Base-by-base conservation (phyloP, 2,888 invertebrate species). In the Athalia rosae region DNA sequence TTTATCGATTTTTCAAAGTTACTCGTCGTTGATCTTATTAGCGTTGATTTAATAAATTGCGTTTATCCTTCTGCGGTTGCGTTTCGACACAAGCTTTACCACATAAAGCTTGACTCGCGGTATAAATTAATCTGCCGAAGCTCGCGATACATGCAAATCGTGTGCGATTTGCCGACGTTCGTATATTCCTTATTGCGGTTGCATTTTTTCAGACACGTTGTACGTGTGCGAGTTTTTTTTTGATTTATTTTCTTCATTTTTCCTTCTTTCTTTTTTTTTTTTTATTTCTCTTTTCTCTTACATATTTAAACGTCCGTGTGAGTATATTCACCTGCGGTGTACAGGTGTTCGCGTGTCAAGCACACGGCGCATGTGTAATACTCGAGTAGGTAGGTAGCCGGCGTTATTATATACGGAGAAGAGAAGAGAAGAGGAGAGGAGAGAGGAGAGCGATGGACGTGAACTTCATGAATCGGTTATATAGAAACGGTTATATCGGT, bases 61-160 rank as follows among this genome's bases (percentile, higher is more conserved):
- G n/a, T n/a, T n/a, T n/a, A n/a, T n/a, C n/a, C n/a, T n/a, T n/a
- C n/a, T n/a, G n/a, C n/a, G n/a, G n/a, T n/a, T n/a, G n/a, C n/a
- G n/a, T n/a, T n/a, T 28, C 28, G 28, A 28, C 28, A 28, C n/a
- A 28, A 28, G 28, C 28, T 28, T 28, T 2, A 28, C 28, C 28
- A 1, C 28, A 28, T 28, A 28, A 28, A 28, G 28, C 28, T 28
- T 28, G 28, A 28, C 0, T 28, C 28, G 28, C 28, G 28, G 88
- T 87, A 89, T 89, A 89, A 89, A 89, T 89, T 89, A 89, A 89
- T 89, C 86, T n/a, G n/a, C 87, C 88, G 88, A 87, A 88, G 88
- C 85, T 86, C 83, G 87, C 83, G 87, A 89, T 89, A 28, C 28
- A 28, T 28, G 28, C 28, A 28, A 28, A 89, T 88, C 88, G 89